Evolutionary conservation across 53 echinoderm and acorn worm genomes (phyloP), one percentile per base, ranked within the genome.

Genomic region (Zoroaster sp.): DNA sequence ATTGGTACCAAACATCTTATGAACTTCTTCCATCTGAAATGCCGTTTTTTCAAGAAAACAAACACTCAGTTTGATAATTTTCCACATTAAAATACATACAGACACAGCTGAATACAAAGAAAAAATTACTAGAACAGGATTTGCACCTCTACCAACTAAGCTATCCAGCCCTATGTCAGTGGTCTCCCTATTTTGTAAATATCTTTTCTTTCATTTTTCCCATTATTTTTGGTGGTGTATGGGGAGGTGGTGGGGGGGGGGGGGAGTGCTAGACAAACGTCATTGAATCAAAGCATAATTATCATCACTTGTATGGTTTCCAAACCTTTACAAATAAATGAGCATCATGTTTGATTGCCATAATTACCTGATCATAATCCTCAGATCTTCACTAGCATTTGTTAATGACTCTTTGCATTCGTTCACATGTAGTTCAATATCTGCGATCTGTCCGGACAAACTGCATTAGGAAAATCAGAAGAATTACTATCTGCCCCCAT

Each of bases 311-410:
- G 5, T 65, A n/a, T 6, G 28, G 20, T 65, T 11, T 65, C 10
- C 65, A 15, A 7, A 35, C 18, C 0, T 31, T 71, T 18, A 3
- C 35, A 35, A 6, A n/a, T 12, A 35, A 10, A 32, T 5, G 12
- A 71, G 25, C n/a, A 10, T 14, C 49, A 10, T 47, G 8, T 37
- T 12, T 4, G 13, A 34, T 55, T 21, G 2, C 3, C 14, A 17
- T 23, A 71, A 2, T 4, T 71, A 98, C 96, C 99, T 98, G 89
- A 98, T 96, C 96, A 95, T 98, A n/a, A 98, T 94, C 33, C 94
- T 73, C 3, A 98, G 94, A 45, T 98, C 96, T 71, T 98, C 95
- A 41, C 96, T 94, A 34, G 95, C 99, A 91, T 92, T 96, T 14
- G 73, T 47, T 18, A 98, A 70, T 35, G 89, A 80, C 70, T 96